Evolutionary conservation across 2,797 vertebrate genomes (phyloP), one percentile per base, ranked within the genome.

Genomic region (Decapterus maruadsi): DNA sequence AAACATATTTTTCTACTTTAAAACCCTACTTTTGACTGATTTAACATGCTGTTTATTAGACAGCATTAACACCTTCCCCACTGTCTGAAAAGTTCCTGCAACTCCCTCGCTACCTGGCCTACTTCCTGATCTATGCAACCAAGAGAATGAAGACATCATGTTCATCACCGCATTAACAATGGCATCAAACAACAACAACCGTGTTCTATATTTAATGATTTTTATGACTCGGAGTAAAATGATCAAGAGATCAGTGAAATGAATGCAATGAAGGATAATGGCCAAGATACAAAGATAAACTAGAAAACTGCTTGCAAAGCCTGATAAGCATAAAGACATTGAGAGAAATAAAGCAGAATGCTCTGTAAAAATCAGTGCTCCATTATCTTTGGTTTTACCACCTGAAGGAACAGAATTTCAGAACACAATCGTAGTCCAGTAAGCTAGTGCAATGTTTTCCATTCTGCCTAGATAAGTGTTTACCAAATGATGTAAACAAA

Each of bases 21-120:
- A 22, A 48, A 1, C 57, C 31, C 14, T 34, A 34, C 2, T 26
- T 43, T 43, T 60, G n/a, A 48, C 22, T 34, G 1, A 51, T 36
- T 45, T 9, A 34, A 55, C 54, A 45, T 45, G 43, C 14, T 45
- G 14, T 54, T 45, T 56, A 13, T 19, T 59, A 63, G 8, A 68
- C 13, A 34, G 36, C 3, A 45, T 46, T 20, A 50, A 73, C 17
- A 36, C 46, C 48, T 61, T 66, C n/a, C 16, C 26, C 20, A 9
- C 53, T 57, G 16, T 70, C 71, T 53, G 58, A 51, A 71, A 62
- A 40, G 11, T 67, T 61, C 54, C 53, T 43, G 6, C n/a, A 54
- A 12, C 31, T 74, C 70, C 64, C 58, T 20, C 45, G 38, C 66
- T 78, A 80, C 80, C 53, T 83, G 77, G 65, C 81, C 87, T 87